phyloP scores from a whole-genome alignment of 2,888 invertebrate genomes.

The Melanotus villosus region DNA sequence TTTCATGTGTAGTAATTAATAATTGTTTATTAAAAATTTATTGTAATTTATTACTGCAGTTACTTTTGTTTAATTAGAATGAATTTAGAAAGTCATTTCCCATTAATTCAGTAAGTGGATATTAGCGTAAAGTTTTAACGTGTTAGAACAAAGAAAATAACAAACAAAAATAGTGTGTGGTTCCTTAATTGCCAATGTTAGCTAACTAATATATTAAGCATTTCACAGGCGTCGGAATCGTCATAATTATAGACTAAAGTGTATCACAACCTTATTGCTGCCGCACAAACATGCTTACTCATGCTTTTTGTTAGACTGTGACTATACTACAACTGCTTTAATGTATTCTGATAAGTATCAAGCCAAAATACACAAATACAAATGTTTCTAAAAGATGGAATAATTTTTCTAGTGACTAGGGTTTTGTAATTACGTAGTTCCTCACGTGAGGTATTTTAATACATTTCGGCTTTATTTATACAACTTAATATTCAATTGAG shows the following conservation, averaged over 20 bases:
- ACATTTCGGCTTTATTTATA: too few species aligned
- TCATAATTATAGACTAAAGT: constrained; percentile 55
- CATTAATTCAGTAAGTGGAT: too few species aligned
- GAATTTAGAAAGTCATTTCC: too few species aligned
- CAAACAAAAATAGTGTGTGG: constrained; percentile 33
- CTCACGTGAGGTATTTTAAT: too few species aligned
- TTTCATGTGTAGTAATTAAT: too few species aligned
- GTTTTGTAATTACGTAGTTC: constrained; percentile 26
- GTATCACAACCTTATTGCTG: constrained; percentile 58
- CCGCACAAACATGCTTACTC: constrained; percentile 55
- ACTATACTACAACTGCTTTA: constrained; percentile 26
- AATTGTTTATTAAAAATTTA: too few species aligned
- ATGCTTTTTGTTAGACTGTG: constrained; percentile 54
- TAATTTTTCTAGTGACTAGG: constrained; percentile 26
- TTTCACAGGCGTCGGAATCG: constrained; percentile 51
- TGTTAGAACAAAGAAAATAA: constrained; percentile 18
- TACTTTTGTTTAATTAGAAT: too few species aligned
- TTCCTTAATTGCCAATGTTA: constrained; percentile 33
- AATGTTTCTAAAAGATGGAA: constrained; percentile 26
- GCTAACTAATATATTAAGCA: constrained; percentile 40
- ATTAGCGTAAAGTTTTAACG: too few species aligned
- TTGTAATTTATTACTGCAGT: too few species aligned
- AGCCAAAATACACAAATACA: constrained; percentile 35
- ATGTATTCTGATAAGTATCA: constrained; percentile 30
- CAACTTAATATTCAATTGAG: too few species aligned